phyloP scores from a whole-genome alignment of 2,888 invertebrate genomes.

The Leucania comma region DNA sequence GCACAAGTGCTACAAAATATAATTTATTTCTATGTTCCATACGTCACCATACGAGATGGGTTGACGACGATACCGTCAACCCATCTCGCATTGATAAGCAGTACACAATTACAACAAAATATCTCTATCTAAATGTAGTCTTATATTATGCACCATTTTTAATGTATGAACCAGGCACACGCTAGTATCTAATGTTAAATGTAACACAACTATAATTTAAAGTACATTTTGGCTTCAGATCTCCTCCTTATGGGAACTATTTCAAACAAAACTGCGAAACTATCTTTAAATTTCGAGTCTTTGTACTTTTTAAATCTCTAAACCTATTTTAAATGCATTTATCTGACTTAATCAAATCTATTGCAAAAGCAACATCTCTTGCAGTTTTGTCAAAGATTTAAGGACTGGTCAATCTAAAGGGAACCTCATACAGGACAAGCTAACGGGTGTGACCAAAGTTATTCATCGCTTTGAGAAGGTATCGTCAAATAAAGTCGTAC shows the following conservation, averaged over 20 bases:
- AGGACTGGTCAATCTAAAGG: constrained; percentile 27
- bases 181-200: constrained; percentile 40
- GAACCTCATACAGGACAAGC: neutral
- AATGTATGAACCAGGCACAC: constrained; percentile 70
- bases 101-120: constrained; percentile 65
- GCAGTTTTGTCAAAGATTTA: constrained; percentile 77
- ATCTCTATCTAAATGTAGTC: constrained; percentile 69
- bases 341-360: constrained; percentile 79
- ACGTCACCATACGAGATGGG: neutral
- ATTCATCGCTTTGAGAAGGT: neutral
- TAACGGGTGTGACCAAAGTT: neutral
- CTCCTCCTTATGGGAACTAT: constrained; percentile 65
- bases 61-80: too few relatives aligned
- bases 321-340: constrained; percentile 88
- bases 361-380: constrained; percentile 68
- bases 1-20: constrained; percentile 77
- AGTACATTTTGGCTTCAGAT: constrained; percentile 83
- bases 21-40: constrained; percentile 46
- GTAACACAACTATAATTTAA: constrained; percentile 69
- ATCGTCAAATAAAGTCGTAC: neutral
- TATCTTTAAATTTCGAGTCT: constrained; percentile 79
- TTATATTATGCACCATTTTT: constrained; percentile 78
- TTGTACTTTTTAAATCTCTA: constrained; percentile 86
- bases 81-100: constrained; percentile 72
- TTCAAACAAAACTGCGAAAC: constrained; percentile 76